Conservation (phyloP, 2,888 invertebrate species). For the Leptinotarsa juncta region DNA sequence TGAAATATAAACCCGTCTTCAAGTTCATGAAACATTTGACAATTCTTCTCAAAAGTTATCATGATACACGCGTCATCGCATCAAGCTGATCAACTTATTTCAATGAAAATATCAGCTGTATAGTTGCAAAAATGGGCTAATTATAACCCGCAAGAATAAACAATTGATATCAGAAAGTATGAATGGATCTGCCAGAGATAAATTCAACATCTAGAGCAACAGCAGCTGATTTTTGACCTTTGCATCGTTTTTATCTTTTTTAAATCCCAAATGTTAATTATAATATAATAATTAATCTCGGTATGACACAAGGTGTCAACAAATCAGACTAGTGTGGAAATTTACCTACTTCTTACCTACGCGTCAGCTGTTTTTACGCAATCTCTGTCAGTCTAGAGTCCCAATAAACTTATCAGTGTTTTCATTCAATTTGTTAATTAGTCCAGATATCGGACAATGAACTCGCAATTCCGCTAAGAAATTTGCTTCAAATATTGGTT, state of each 20-base stretch:
- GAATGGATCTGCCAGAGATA: conserved; percentile 25
- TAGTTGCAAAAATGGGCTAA: conserved; percentile 4
- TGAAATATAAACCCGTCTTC: too few relatives aligned
- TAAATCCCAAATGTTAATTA: neutral
- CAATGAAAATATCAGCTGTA: neutral
- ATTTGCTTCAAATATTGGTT: neutral
- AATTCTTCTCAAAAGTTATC: neutral
- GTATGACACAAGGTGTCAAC: conserved; percentile 6
- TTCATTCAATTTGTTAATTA: conserved; percentile 10
- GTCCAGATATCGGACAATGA: conserved; percentile 5
- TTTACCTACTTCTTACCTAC: conserved; percentile 24
- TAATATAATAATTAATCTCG: neutral
- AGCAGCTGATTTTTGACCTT: conserved; percentile 54
- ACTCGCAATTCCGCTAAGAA: neutral
- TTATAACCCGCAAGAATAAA: conserved; percentile 13
- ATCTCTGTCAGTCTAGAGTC: conserved; percentile 43
- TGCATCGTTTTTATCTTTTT: conserved; percentile 21
- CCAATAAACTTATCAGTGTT: conserved; percentile 12
- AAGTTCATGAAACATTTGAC: neutral
- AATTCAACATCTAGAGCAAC: conserved; percentile 41
- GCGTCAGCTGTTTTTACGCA: conserved; percentile 33
- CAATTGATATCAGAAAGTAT: conserved; percentile 22
- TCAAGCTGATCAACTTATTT: neutral
- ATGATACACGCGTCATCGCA: neutral
- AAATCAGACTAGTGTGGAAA: conserved; percentile 25